Evolutionary conservation across 2,888 invertebrate genomes (phyloP).

Genomic region (Lasius fuliginosus): DNA sequence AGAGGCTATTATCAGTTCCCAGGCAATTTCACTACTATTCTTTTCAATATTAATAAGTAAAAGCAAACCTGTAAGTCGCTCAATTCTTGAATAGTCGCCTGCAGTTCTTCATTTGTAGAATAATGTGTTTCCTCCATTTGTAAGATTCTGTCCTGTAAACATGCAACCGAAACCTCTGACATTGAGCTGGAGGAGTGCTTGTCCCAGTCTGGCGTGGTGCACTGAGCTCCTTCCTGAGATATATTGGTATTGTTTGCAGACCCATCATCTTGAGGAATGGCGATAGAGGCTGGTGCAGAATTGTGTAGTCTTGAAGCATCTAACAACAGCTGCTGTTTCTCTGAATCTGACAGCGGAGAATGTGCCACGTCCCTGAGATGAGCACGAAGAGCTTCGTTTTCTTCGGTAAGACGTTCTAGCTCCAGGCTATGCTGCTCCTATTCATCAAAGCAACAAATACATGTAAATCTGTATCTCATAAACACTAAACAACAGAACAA

Average conservation of each 20-base stretch:
- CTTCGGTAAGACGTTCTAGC: slow-evolving; percentile 91
- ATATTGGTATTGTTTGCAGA: slow-evolving; percentile 60
- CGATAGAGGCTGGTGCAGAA: slow-evolving; percentile 93
- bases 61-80: slow-evolving; percentile 92
- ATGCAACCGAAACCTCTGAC: slow-evolving; percentile 96
- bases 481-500: neutral
- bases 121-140: slow-evolving; percentile 96
- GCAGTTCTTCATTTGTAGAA: slow-evolving; percentile 96
- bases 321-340: slow-evolving; percentile 93
- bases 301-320: slow-evolving; percentile 91
- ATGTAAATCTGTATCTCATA: neutral
- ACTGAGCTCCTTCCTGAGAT: slow-evolving; percentile 88
- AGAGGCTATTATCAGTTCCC: neutral
- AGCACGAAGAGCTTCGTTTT: slow-evolving; percentile 92
- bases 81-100: slow-evolving; percentile 97
- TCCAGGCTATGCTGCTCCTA: slow-evolving; percentile 89
- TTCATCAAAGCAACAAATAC: neutral
- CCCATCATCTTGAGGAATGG: slow-evolving; percentile 84
- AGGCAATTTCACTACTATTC: neutral
- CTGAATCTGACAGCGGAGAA: slow-evolving; percentile 93
- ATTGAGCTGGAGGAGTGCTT: slow-evolving; percentile 95
- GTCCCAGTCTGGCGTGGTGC: slow-evolving; percentile 95
- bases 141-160: slow-evolving; percentile 96
- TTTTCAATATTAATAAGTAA: neutral
- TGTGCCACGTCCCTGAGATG: slow-evolving; percentile 93